Evolutionary conservation across 1,140 invertebrate species (phyloP), one percentile per base, ranked within the genome.

Genomic region (Diabrotica virgifera): DNA sequence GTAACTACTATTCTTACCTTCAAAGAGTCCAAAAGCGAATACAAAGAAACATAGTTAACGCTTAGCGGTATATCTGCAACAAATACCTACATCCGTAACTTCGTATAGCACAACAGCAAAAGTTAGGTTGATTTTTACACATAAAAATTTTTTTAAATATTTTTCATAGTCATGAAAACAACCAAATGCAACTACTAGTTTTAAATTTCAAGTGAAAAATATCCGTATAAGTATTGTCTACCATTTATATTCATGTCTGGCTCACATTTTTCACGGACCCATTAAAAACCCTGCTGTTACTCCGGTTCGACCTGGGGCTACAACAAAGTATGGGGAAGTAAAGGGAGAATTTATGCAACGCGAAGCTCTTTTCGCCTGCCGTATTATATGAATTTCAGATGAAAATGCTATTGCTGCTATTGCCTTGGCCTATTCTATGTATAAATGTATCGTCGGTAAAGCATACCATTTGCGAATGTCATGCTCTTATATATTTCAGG

Each of bases 401-500:
- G 40, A 46, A 46, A 46, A 46, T 46, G 8, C 40, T 46, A 46
- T 46, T 46, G 40, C 40, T 46, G 40, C 40, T 46, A 46, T 46
- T 46, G 40, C 40, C 40, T 46, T 46, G 5, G 40, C 40, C 40
- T 46, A 46, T 46, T 46, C 40, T 46, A 46, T 46, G 40, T 46
- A 46, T 46, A 46, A 46, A 46, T 46, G 40, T 46, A 46, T 46
- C 40, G 40, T n/a, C 40, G 40, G 40, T 46, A 46, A 46, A 46
- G 40, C 6, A 46, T 46, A 46, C 40, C 40, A 46, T 46, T 46
- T 46, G 40, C 40, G 40, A 46, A 46, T 46, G 40, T 46, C 40
- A 46, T 46, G 40, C 40, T 46, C 40, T 46, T 46, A 46, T 46
- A 46, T 46, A 46, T 46, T 46, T 46, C 40, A 46, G 40, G n/a